Conservation (phyloP, 2,888 invertebrate genomes). For the Microctonus aethiopoides region DNA sequence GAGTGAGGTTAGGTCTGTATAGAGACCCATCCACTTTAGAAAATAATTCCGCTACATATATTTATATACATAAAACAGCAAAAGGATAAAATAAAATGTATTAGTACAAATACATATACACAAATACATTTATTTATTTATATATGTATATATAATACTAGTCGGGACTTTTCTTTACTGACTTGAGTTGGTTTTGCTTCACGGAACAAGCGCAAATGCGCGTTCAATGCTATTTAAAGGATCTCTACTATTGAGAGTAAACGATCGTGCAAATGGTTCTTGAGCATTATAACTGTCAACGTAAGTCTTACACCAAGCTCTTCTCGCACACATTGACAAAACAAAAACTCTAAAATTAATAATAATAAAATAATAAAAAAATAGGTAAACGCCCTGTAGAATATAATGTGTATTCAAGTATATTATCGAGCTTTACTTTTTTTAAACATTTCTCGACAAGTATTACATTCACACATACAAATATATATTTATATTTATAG, state of each 20-base stretch:
- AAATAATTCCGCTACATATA: neutral
- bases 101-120: neutral
- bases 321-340: slow-evolving; percentile 13
- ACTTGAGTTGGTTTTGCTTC: slow-evolving; percentile 3
- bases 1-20: neutral
- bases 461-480: neutral
- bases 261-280: slow-evolving; percentile 57
- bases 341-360: neutral
- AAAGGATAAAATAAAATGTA: slow-evolving; percentile 11
- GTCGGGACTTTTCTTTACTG: slow-evolving; percentile 42
- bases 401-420: neutral
- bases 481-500: neutral
- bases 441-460: neutral
- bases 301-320: slow-evolving; percentile 38
- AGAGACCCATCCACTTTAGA: neutral
- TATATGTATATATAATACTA: slow-evolving; percentile 13
- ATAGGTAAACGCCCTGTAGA: neutral
- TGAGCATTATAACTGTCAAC: slow-evolving; percentile 56
- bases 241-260: slow-evolving; percentile 45
- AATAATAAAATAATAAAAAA: neutral
- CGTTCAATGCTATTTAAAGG: slow-evolving; percentile 50
- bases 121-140: neutral
- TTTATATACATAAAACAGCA: neutral
- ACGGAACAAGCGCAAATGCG: slow-evolving; percentile 17
- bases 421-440: neutral